Conservation (phyloP, 2,113 vertebrate genomes). For the Lophotis ruficrista region DNA sequence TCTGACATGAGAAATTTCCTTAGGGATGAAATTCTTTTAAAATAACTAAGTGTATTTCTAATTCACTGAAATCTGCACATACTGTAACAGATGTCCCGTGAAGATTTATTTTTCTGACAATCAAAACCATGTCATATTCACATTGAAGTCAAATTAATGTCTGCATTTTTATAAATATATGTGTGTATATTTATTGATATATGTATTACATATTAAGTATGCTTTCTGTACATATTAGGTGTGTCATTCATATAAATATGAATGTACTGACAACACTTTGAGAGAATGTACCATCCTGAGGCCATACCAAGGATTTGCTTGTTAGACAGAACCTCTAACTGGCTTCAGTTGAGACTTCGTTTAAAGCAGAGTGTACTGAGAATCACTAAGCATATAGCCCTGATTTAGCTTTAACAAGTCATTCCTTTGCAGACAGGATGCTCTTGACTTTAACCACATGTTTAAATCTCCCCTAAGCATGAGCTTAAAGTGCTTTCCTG, state of each 20-base stretch:
- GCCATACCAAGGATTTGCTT: neutral
- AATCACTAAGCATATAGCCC: neutral
- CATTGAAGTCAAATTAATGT: neutral
- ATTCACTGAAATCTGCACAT: neutral
- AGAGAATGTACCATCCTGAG: neutral
- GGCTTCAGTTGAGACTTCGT: neutral
- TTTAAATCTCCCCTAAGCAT: neutral
- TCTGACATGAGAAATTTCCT: neutral
- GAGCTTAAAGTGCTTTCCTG: neutral
- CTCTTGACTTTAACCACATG: slow-evolving; percentile 7
- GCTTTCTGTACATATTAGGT: neutral
- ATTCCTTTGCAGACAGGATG: neutral
- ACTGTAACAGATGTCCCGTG: neutral
- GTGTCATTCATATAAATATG: neutral
- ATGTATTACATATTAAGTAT: neutral
- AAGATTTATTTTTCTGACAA: neutral
- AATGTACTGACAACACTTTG: neutral
- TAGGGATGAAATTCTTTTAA: neutral
- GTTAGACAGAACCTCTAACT: neutral
- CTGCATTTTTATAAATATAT: neutral
- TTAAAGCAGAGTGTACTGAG: neutral
- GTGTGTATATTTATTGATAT: neutral
- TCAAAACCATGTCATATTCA: neutral
- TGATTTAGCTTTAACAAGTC: neutral
- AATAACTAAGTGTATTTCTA: neutral